These are phyloP conservation scores for Pammene aurita DNA, from an alignment of 2,888 invertebrate genomes.

Conservation along the genomic window DNA sequence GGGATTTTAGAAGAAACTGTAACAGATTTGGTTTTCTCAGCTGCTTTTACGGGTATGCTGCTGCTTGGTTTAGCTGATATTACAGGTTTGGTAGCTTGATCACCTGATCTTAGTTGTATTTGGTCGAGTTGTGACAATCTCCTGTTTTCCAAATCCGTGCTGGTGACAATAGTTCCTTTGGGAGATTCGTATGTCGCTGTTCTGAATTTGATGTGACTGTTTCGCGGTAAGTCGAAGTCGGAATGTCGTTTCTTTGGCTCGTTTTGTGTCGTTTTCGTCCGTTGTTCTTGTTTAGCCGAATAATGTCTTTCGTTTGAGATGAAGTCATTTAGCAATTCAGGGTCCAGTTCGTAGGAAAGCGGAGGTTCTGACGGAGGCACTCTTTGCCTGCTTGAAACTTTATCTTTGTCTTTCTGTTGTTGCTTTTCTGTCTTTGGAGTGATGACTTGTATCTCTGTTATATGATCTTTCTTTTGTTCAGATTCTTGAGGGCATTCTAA, in stretches of 20 bases:
- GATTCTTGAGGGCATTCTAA: conserved; percentile 52
- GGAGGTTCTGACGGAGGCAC: conserved; percentile 66
- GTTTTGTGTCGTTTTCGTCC: conserved; percentile 68
- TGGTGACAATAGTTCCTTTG: conserved; percentile 80
- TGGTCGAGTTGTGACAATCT: conserved; percentile 83
- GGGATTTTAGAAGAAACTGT: conserved; percentile 80
- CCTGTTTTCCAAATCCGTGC: conserved; percentile 81
- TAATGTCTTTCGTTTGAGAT: conserved; percentile 76
- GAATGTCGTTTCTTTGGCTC: conserved; percentile 81
- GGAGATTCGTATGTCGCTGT: conserved; percentile 85
- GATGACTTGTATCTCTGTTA: conserved; percentile 89
- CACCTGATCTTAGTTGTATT: conserved; percentile 65
- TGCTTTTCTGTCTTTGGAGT: conserved; percentile 77
- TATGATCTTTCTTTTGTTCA: conserved; percentile 79
- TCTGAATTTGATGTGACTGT: conserved; percentile 84
- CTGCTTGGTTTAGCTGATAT: conserved; percentile 76
- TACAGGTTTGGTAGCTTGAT: conserved; percentile 64
- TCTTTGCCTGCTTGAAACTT: conserved; percentile 72
- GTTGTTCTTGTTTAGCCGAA: conserved; percentile 73
- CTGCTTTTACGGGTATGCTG: conserved; percentile 75
- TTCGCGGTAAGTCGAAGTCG: conserved; percentile 79
- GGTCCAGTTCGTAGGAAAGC: conserved; percentile 73
- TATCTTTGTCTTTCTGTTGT: conserved; percentile 67
- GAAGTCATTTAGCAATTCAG: conserved; percentile 77
- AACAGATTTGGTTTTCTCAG: conserved; percentile 54